Conservation (phyloP, 2,113 vertebrate species). For the Eudyptes chrysolophus region DNA sequence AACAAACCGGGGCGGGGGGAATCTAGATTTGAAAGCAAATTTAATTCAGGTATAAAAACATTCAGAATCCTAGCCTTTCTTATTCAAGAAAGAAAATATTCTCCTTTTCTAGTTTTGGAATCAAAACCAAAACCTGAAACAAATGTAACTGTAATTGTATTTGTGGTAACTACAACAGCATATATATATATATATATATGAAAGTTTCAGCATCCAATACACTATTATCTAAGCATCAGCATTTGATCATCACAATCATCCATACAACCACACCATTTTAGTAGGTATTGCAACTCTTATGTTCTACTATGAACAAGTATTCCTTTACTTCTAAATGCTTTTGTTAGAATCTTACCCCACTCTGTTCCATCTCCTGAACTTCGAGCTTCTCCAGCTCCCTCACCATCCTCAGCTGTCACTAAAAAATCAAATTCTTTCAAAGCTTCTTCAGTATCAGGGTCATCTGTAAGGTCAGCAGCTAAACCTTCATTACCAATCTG, state of each 20-base stretch:
- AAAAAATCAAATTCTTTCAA: slow-evolving; percentile 99
- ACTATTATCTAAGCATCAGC: neutral
- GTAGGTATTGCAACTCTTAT: neutral
- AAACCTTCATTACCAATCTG: slow-evolving; percentile 89
- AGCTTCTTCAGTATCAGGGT: slow-evolving; percentile 93
- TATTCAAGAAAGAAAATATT: neutral
- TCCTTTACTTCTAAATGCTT: neutral
- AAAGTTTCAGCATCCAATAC: neutral
- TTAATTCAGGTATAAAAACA: neutral
- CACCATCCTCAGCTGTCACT: slow-evolving; percentile 96
- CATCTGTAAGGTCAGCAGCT: slow-evolving; percentile 91
- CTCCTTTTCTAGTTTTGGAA: neutral
- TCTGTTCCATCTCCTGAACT: slow-evolving; percentile 98
- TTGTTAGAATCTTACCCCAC: slow-evolving; percentile 87
- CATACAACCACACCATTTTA: neutral
- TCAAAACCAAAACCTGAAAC: neutral
- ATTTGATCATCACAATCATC: neutral
- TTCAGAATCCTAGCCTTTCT: neutral
- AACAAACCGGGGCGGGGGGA: neutral
- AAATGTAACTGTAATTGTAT: neutral
- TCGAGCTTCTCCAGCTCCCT: slow-evolving; percentile 95
- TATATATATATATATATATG: no score
- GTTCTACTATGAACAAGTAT: neutral
- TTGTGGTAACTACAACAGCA: neutral
- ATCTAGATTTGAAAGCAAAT: neutral